phyloP scores from a whole-genome alignment of 1,140 invertebrate genomes.

The Zeugodacus cucurbitae region DNA sequence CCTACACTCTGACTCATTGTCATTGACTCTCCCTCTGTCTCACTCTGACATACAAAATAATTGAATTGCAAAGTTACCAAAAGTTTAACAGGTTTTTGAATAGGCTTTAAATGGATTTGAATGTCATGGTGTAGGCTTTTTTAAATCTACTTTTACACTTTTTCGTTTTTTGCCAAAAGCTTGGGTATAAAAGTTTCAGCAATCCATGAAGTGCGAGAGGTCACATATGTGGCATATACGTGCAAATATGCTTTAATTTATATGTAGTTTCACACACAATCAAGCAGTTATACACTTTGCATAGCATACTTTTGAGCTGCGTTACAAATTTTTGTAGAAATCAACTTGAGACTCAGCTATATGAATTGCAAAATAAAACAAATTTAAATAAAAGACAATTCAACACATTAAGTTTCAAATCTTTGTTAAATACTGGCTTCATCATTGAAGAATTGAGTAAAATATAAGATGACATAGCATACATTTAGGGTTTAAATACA shows the following conservation, averaged over 20 bases:
- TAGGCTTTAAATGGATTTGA: slow-evolving; percentile 35
- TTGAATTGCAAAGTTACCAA: slow-evolving; percentile 22
- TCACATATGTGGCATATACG: background rate
- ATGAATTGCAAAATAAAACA: no score
- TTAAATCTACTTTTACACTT: background rate
- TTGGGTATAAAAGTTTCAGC: background rate
- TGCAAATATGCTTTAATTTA: background rate
- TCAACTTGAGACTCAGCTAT: no score
- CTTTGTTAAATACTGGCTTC: no score
- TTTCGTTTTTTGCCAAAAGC: background rate
- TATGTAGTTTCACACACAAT: background rate
- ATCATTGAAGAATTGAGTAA: no score
- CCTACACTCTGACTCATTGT: background rate
- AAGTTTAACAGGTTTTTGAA: slow-evolving; percentile 25
- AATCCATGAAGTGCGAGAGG: background rate
- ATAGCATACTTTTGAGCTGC: background rate
- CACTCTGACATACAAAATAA: background rate
- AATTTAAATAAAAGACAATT: no score
- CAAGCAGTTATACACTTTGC: background rate
- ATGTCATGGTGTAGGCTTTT: slow-evolving; percentile 24
- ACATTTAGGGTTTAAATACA: no score
- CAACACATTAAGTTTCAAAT: no score
- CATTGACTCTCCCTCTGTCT: background rate
- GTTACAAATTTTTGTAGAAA: background rate
- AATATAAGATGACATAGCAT: no score